phyloP scores from a whole-genome alignment of 2,888 invertebrate species.

The Drosophila paramelanica region DNA sequence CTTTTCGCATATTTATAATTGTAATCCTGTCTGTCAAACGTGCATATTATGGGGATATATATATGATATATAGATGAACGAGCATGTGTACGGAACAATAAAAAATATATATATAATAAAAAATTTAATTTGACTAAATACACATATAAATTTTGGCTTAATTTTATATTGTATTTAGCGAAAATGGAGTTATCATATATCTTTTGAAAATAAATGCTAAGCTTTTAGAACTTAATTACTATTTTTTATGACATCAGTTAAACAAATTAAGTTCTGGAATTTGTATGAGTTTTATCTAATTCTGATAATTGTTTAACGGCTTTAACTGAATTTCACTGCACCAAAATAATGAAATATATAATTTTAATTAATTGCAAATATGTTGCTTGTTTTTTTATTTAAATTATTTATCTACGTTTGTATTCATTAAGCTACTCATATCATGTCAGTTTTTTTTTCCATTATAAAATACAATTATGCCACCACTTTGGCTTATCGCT shows the following conservation, averaged over 20 bases:
- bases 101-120: too few relatives aligned
- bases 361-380: neutral
- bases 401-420: neutral
- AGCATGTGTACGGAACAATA: too few relatives aligned
- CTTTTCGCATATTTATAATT: conserved; percentile 41
- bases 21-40: conserved; percentile 19
- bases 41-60: neutral
- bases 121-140: too few relatives aligned
- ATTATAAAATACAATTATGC: conserved; percentile 55
- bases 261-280: too few relatives aligned
- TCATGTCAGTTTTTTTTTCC: conserved; percentile 30
- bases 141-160: too few relatives aligned
- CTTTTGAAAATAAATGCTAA: too few relatives aligned
- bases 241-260: too few relatives aligned
- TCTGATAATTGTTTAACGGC: too few relatives aligned
- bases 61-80: neutral
- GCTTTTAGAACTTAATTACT: too few relatives aligned
- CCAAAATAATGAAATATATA: neutral
- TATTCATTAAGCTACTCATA: conserved; percentile 4
- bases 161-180: too few relatives aligned
- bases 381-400: neutral
- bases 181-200: too few relatives aligned
- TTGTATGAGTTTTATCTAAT: too few relatives aligned
- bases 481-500: conserved; percentile 55
- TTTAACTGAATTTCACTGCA: neutral